These are phyloP conservation scores for Ditylenchus weischeri DNA, from an alignment of 2,888 invertebrate species.

Conservation along the genomic window DNA sequence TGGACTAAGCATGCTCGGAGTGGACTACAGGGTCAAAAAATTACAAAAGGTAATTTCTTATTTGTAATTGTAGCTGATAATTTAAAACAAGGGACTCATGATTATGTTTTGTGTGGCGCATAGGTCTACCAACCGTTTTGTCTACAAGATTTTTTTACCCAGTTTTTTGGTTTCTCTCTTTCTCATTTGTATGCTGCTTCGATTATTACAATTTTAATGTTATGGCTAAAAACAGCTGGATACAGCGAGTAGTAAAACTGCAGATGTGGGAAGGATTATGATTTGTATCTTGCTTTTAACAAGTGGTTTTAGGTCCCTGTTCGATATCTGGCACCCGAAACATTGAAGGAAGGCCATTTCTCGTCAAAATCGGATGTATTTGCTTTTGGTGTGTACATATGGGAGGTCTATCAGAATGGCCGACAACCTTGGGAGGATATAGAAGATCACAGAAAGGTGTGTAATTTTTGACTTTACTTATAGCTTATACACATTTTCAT, in stretches of 20 bases:
- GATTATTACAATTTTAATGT: too few species aligned
- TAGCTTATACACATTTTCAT: neutral
- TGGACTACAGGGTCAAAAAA: constrained; percentile 40
- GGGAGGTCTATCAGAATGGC: constrained; percentile 19
- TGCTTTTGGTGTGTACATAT: constrained; percentile 11
- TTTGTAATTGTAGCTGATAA: too few species aligned
- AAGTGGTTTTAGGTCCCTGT: neutral
- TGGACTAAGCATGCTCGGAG: constrained; percentile 42
- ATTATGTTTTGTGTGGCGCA: too few species aligned
- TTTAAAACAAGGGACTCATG: too few species aligned
- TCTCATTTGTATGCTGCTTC: neutral
- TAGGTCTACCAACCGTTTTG: constrained; percentile 24
- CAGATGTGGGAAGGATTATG: too few species aligned
- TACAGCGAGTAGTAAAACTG: too few species aligned
- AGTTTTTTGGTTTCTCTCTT: neutral
- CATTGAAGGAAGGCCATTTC: constrained; percentile 11
- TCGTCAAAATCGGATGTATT: constrained; percentile 21
- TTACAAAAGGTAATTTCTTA: constrained; percentile 36
- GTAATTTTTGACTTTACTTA: neutral
- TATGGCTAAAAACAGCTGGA: too few species aligned
- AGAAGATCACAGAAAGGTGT: constrained; percentile 12
- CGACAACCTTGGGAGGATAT: constrained; percentile 19
- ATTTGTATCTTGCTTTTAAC: too few species aligned
- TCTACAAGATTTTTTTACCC: neutral
- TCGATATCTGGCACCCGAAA: constrained; percentile 19